Evolutionary conservation across 2,888 invertebrate genomes (phyloP).

Genomic region (Megamerina dolium): DNA sequence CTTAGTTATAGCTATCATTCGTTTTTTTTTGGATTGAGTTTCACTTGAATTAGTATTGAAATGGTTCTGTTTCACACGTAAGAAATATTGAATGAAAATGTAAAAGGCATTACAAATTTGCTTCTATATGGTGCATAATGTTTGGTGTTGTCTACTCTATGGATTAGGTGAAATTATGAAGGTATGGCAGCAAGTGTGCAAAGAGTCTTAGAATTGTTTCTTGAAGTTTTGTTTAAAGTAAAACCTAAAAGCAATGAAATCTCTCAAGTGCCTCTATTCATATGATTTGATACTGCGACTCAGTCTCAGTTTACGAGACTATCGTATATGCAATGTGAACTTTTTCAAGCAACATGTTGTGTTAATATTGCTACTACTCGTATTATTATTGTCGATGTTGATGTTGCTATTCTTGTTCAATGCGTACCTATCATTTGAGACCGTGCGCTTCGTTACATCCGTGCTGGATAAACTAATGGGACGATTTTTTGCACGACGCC

Average conservation of each 20-base stretch:
- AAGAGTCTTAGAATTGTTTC: too few species aligned
- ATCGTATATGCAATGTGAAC: constrained; percentile 48
- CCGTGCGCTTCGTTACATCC: constrained; percentile 51
- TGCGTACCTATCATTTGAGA: constrained; percentile 49
- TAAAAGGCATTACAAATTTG: too few species aligned
- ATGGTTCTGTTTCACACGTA: neutral
- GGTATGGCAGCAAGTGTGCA: too few species aligned
- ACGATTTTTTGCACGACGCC: constrained; percentile 55
- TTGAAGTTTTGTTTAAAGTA: too few species aligned
- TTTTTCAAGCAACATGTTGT: constrained; percentile 48
- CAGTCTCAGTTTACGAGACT: constrained; percentile 20
- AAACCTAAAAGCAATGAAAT: neutral
- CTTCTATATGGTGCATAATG: too few species aligned
- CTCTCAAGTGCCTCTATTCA: too few species aligned
- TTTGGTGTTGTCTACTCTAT: too few species aligned
- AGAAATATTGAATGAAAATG: neutral
- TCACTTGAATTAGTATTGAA: neutral
- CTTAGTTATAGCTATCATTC: too few species aligned
- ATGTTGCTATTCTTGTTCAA: constrained; percentile 26
- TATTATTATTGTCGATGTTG: constrained; percentile 18
- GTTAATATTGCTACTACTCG: constrained; percentile 14
- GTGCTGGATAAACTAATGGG: constrained; percentile 55
- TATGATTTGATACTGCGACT: neutral
- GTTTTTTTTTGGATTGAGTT: constrained; percentile 2
- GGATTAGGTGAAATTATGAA: too few species aligned